Conservation (phyloP, 2,113 vertebrate genomes). For the Anoura caudifer region DNA sequence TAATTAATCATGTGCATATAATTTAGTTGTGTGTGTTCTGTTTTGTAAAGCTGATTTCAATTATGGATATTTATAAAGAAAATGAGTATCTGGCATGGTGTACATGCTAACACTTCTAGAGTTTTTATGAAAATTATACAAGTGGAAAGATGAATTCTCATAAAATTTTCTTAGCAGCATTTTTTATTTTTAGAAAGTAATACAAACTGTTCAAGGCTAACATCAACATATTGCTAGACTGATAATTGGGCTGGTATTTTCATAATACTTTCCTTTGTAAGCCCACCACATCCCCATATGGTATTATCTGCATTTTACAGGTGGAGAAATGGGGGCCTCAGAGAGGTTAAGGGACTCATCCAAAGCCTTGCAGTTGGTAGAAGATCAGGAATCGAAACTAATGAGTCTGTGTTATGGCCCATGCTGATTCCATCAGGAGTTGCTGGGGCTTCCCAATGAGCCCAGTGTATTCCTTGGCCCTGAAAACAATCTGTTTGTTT, state of each 20-base stretch:
- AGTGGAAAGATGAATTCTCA: conserved; percentile 68
- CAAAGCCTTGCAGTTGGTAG: conserved; percentile 23
- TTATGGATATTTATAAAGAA: conserved; percentile 76
- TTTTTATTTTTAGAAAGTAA: conserved; percentile 74
- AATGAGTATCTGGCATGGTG: conserved; percentile 71
- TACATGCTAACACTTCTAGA: conserved; percentile 62
- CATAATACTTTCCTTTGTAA: conserved; percentile 35
- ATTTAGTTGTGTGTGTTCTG: conserved; percentile 73
- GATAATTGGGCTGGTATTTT: conserved; percentile 52
- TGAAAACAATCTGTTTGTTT: conserved; percentile 5
- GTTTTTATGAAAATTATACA: conserved; percentile 67
- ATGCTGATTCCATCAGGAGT: conserved; percentile 29
- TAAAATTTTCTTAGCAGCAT: conserved; percentile 67
- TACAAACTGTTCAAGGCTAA: conserved; percentile 65
- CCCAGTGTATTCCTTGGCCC: not conserved
- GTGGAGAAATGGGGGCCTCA: not conserved
- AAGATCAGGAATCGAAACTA: not conserved
- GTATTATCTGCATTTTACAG: conserved; percentile 31
- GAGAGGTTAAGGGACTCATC: not conserved
- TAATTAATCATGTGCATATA: conserved; percentile 66
- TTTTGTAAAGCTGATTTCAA: conserved; percentile 77
- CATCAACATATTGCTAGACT: conserved; percentile 65
- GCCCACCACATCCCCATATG: not conserved
- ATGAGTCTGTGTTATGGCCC: not conserved
- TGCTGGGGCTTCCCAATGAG: not conserved